Conservation (phyloP, 2,113 vertebrate genomes). For the Nanorana parkeri region DNA sequence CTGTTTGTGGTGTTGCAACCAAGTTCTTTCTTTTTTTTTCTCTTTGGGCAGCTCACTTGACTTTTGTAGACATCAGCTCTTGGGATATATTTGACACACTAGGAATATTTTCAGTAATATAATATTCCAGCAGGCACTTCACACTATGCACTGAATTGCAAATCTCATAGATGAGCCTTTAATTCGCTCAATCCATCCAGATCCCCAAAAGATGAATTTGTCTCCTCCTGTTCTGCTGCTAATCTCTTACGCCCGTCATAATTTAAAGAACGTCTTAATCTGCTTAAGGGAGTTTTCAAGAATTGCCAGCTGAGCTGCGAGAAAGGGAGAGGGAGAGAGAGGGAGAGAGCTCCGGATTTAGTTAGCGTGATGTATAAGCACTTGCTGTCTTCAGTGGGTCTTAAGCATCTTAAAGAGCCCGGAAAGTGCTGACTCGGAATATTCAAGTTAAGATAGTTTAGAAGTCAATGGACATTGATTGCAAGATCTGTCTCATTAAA, state of each 20-base stretch:
- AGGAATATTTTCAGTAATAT: no score
- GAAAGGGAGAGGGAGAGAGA: background rate
- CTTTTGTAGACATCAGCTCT: no score
- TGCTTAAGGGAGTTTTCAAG: constrained; percentile 1
- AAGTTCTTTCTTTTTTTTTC: no score
- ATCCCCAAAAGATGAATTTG: background rate
- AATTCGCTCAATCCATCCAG: no score
- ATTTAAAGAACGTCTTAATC: constrained; percentile 1
- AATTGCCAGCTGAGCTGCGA: background rate
- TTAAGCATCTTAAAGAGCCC: constrained; percentile 54
- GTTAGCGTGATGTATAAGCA: constrained; percentile 47
- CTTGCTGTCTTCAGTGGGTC: constrained; percentile 47
- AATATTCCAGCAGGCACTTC: no score
- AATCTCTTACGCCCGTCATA: background rate
- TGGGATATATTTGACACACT: no score
- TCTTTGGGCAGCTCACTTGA: no score
- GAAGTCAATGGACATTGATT: constrained; percentile 56
- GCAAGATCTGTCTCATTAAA: constrained; percentile 58
- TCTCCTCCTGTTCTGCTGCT: background rate
- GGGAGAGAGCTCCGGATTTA: constrained; percentile 27
- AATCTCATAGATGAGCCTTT: no score
- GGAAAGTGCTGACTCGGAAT: constrained; percentile 50
- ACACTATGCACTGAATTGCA: no score
- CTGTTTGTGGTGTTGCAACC: no score
- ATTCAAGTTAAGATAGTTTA: constrained; percentile 53